Evolutionary conservation across 2,888 invertebrate species (phyloP).

Genomic region (Lathronympha strigana): DNA sequence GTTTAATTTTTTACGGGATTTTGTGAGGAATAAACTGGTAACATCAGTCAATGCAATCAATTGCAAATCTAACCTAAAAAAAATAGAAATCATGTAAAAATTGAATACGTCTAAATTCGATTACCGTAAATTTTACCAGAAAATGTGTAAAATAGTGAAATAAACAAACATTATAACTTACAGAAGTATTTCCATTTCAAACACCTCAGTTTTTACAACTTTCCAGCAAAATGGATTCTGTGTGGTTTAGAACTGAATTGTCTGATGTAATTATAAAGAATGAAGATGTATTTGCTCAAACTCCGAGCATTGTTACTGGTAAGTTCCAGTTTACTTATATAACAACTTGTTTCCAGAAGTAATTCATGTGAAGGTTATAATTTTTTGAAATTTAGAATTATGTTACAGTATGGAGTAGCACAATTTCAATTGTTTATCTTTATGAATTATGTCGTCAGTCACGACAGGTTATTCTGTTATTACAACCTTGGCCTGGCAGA

Average conservation of each 20-base stretch:
- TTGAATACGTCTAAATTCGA: not conserved
- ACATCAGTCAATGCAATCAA: not conserved
- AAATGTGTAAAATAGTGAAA: not conserved
- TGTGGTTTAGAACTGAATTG: constrained; percentile 68
- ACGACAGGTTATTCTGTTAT: not conserved
- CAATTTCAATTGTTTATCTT: not conserved
- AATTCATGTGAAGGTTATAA: not conserved
- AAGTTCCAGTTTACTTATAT: constrained; percentile 44
- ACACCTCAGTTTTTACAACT: constrained; percentile 22
- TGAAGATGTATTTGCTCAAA: constrained; percentile 68
- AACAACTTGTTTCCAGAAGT: not conserved
- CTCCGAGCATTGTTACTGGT: constrained; percentile 77
- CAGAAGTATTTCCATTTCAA: not conserved
- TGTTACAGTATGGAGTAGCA: no score
- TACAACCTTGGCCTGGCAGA: not conserved
- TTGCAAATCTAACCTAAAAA: constrained; percentile 1
- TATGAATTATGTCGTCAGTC: not conserved
- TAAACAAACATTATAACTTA: not conserved
- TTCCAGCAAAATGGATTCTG: constrained; percentile 61
- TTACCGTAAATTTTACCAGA: constrained; percentile 1
- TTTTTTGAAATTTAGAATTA: no score
- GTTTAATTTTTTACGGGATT: not conserved
- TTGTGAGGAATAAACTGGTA: not conserved
- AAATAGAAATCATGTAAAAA: not conserved
- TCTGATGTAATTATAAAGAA: constrained; percentile 73